phyloP scores from a whole-genome alignment of 2,113 vertebrate species.

The Cygnus atratus region DNA sequence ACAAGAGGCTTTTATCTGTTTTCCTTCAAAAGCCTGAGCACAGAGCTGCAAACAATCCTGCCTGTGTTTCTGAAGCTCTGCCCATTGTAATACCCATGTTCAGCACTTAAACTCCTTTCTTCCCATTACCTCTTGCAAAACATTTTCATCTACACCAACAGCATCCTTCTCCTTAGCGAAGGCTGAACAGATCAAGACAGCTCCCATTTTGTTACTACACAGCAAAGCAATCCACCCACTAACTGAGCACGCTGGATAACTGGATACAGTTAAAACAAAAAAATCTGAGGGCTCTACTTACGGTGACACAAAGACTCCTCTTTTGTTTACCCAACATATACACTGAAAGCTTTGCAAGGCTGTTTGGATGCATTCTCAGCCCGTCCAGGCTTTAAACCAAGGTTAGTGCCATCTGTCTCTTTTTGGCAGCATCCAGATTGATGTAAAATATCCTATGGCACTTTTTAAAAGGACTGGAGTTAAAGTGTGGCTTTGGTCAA shows the following conservation, averaged over 20 bases:
- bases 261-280: background rate
- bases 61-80: background rate
- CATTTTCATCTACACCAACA: background rate
- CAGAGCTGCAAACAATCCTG: background rate
- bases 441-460: background rate
- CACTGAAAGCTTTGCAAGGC: background rate
- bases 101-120: background rate
- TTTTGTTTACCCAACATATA: background rate
- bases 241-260: background rate
- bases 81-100: background rate
- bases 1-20: background rate
- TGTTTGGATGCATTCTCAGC: background rate
- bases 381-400: slow-evolving; percentile 46
- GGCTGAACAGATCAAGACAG: background rate
- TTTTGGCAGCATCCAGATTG: slow-evolving; percentile 25
- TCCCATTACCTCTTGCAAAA: background rate
- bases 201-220: background rate
- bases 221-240: background rate
- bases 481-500: background rate
- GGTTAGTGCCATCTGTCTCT: slow-evolving; percentile 53
- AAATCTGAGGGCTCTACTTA: background rate
- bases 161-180: background rate
- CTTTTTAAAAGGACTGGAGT: background rate
- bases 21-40: background rate
- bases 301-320: background rate